Evolutionary conservation across 2,888 invertebrate species (phyloP).

Genomic region (Dyspetes luteomarginatus): DNA sequence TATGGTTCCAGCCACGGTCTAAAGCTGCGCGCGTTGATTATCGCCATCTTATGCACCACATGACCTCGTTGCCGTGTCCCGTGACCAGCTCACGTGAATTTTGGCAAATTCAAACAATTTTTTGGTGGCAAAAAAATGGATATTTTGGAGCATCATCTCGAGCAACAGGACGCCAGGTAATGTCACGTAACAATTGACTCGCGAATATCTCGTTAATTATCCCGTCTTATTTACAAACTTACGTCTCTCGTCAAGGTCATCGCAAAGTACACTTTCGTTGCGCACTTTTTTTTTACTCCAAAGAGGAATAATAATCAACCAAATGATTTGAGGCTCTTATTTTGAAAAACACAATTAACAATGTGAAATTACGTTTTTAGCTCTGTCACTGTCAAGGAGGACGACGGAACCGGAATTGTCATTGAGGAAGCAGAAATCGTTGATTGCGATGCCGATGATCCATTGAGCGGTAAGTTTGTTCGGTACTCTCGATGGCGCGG

Average conservation of each 20-base stretch:
- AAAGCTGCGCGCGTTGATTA: slow-evolving; percentile 68
- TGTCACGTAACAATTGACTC: slow-evolving; percentile 56
- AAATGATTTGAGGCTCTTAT: neutral
- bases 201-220: slow-evolving; percentile 4
- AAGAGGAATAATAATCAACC: neutral
- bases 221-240: slow-evolving; percentile 33
- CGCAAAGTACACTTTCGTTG: slow-evolving; percentile 74
- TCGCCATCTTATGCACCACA: slow-evolving; percentile 82
- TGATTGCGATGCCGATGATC: slow-evolving; percentile 80
- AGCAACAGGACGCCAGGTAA: slow-evolving; percentile 82
- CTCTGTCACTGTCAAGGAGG: slow-evolving; percentile 75
- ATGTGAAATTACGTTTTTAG: slow-evolving; percentile 63
- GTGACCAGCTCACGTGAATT: slow-evolving; percentile 84
- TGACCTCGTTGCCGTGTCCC: slow-evolving; percentile 84
- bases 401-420: slow-evolving; percentile 78
- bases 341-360: neutral
- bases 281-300: slow-evolving; percentile 48
- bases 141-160: slow-evolving; percentile 82
- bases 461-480: slow-evolving; percentile 53
- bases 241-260: slow-evolving; percentile 80
- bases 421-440: slow-evolving; percentile 82
- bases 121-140: slow-evolving; percentile 78
- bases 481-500: no score
- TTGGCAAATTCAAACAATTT: slow-evolving; percentile 82
- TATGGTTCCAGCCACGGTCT: neutral